Evolutionary conservation across 1,140 invertebrate genomes (phyloP).

Genomic region (Acyrthosiphon pisum): DNA sequence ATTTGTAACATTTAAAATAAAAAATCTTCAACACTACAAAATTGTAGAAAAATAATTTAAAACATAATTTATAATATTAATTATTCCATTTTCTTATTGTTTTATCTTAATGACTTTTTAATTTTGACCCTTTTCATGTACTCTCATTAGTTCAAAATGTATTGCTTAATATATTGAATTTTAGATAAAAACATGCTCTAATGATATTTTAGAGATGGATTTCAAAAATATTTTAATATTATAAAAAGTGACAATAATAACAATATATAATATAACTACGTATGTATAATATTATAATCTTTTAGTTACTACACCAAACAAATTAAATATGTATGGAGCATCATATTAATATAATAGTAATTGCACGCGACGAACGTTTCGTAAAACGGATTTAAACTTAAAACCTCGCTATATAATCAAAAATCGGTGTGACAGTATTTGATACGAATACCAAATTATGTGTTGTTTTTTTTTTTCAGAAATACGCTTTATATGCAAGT

Average conservation of each 20-base stretch:
- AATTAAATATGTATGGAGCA: neutral
- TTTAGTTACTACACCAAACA: neutral
- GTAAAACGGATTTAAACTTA: neutral
- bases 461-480: neutral
- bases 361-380: neutral
- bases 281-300: neutral
- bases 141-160: no score
- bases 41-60: no score
- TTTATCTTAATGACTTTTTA: no score
- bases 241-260: no score
- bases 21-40: neutral
- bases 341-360: neutral
- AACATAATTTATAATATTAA: neutral
- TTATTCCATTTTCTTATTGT: neutral
- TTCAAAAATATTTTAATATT: no score
- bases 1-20: neutral
- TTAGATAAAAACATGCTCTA: no score
- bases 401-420: neutral
- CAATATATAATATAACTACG: no score
- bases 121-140: no score
- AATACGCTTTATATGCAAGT: neutral
- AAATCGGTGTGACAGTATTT: neutral
- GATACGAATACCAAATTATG: slow-evolving; percentile 16
- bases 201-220: no score
- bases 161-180: no score